Evolutionary conservation across 2,113 vertebrate genomes (phyloP).

Genomic region (Felis chaus): DNA sequence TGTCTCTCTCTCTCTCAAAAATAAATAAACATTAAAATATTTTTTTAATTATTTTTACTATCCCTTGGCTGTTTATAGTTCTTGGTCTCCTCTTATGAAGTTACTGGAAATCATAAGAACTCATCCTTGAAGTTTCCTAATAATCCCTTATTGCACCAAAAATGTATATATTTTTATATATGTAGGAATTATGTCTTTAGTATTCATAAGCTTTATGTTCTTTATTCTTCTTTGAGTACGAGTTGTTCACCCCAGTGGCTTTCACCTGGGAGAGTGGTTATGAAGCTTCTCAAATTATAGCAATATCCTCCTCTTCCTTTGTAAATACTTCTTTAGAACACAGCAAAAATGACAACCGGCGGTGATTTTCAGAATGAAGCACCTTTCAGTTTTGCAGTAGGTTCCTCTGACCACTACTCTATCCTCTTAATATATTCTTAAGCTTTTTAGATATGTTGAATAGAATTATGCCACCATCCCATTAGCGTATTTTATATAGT

Average conservation of each 20-base stretch:
- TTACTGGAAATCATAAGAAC: neutral
- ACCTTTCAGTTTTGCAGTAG: neutral
- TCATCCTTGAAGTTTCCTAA: neutral
- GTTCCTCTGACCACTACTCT: neutral
- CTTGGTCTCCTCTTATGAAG: neutral
- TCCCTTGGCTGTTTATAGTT: neutral
- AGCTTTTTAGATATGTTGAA: neutral
- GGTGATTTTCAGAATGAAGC: neutral
- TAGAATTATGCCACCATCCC: neutral
- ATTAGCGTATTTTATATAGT: neutral
- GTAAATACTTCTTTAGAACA: neutral
- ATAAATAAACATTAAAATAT: too few relatives aligned
- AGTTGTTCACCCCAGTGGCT: neutral
- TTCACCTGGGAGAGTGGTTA: neutral
- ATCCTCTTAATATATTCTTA: neutral
- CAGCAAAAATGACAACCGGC: neutral
- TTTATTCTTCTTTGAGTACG: neutral
- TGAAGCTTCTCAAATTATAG: neutral
- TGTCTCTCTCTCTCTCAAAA: too few relatives aligned
- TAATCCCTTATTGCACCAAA: neutral
- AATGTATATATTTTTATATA: neutral
- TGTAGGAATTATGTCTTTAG: neutral
- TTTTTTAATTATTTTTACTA: too few relatives aligned
- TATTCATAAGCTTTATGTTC: neutral
- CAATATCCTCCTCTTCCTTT: neutral